These are phyloP conservation scores for Atlantisia rogersi DNA, from an alignment of 2,113 vertebrate genomes.

Conservation along the genomic window DNA sequence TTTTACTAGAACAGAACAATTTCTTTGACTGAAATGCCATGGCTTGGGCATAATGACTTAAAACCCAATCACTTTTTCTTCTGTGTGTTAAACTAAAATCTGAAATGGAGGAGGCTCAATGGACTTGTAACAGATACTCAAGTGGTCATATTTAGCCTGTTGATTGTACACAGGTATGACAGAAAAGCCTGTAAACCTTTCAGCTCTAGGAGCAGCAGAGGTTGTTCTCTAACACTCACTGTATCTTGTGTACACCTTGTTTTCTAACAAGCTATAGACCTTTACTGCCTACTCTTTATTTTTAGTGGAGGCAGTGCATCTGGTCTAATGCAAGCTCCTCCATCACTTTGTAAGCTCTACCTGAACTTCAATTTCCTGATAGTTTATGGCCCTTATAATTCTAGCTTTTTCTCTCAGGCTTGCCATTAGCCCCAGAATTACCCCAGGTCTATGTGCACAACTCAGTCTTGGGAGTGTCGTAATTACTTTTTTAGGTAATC, in stretches of 20 bases:
- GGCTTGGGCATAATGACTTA: not conserved
- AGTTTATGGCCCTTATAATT: too few relatives aligned
- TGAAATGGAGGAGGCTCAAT: not conserved
- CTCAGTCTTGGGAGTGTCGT: not conserved
- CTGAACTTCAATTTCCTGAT: not conserved
- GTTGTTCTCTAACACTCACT: not conserved
- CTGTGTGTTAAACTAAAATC: not conserved
- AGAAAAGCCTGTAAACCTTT: not conserved
- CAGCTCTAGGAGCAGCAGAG: not conserved
- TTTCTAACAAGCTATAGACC: not conserved
- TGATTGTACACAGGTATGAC: not conserved
- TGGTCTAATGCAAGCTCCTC: not conserved
- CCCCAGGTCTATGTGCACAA: not conserved
- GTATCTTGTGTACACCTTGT: not conserved
- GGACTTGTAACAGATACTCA: not conserved
- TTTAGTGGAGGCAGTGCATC: not conserved
- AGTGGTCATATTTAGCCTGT: not conserved
- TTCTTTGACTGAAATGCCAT: not conserved
- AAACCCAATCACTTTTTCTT: not conserved
- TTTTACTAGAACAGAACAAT: not conserved
- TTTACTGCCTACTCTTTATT: not conserved
- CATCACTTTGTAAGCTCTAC: not conserved
- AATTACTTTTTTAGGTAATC: not conserved
- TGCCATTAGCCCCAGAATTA: not conserved
- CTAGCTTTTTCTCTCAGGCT: not conserved